Conservation (phyloP, 2,888 invertebrate genomes). For the Hyposoter dolosus region DNA sequence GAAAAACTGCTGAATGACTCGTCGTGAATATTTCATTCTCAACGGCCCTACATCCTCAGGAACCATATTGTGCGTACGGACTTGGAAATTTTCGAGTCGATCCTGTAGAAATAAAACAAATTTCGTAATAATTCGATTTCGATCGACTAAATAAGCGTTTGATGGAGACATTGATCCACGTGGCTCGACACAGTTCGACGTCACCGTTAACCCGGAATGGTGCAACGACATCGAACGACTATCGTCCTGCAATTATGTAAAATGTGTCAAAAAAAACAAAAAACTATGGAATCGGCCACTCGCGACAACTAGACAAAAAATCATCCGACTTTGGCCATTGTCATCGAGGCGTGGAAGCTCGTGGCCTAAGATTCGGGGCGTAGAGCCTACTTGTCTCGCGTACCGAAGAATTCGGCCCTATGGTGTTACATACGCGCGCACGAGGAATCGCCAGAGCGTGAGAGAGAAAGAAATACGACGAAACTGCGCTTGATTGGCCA, state of each 20-base stretch:
- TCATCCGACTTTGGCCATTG: constrained; percentile 36
- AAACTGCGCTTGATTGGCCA: constrained; percentile 76
- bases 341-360: constrained; percentile 61
- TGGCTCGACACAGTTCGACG: constrained; percentile 65
- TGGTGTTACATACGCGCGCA: constrained; percentile 46
- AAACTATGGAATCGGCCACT: constrained; percentile 25
- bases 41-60: background rate
- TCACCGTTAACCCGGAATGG: constrained; percentile 70
- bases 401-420: constrained; percentile 77
- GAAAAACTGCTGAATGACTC: background rate
- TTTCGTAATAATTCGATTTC: constrained; percentile 19
- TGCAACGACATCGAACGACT: constrained; percentile 72
- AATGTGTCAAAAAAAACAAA: constrained; percentile 1
- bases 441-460: constrained; percentile 28
- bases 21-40: background rate
- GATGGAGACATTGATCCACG: constrained; percentile 37
- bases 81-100: background rate
- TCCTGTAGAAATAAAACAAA: constrained; percentile 1
- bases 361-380: constrained; percentile 67
- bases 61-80: background rate
- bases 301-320: constrained; percentile 35
- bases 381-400: constrained; percentile 76
- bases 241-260: constrained; percentile 42
- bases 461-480: background rate
- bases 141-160: background rate